A percentile compares a stretch with the other conserved stretches of the same genome.
Evolutionary conservation across 2,888 invertebrate species (phyloP).

Genomic region (Gastrophysa polygoni): DNA sequence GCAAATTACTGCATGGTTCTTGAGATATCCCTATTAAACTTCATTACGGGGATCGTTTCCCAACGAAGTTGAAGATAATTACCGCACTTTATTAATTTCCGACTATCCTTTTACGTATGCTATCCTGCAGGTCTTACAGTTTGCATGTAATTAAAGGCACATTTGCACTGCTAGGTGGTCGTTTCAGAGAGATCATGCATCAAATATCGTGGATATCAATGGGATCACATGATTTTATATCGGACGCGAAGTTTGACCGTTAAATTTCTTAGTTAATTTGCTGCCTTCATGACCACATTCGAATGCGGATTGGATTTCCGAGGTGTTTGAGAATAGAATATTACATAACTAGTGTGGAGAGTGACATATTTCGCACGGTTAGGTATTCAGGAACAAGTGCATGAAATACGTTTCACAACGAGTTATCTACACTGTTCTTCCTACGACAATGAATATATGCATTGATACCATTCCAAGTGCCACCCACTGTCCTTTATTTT

Average conservation of each 20-base stretch:
- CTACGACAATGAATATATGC: too few relatives aligned
- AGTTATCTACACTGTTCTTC: too few relatives aligned
- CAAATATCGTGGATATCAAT: neutral
- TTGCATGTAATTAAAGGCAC: conserved; percentile 17
- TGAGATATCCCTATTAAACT: conserved; percentile 17
- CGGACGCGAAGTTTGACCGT: neutral
- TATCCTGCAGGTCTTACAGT: conserved; percentile 9
- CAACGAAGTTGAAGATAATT: conserved; percentile 19
- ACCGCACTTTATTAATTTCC: conserved; percentile 19
- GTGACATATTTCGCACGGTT: too few relatives aligned
- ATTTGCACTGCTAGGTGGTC: conserved; percentile 15
- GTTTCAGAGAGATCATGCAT: conserved; percentile 4
- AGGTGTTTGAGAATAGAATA: too few relatives aligned
- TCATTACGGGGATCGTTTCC: conserved; percentile 18
- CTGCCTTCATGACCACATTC: too few relatives aligned
- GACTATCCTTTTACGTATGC: conserved; percentile 15
- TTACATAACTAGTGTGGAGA: too few relatives aligned
- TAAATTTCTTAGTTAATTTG: too few relatives aligned
- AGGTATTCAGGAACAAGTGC: too few relatives aligned
- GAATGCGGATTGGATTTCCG: too few relatives aligned
- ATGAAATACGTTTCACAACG: too few relatives aligned
- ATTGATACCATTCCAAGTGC: too few relatives aligned
- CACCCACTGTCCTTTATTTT: too few relatives aligned
- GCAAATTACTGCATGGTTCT: conserved; percentile 1
- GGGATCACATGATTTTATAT: conserved; percentile 1